These are phyloP conservation scores for Temnothorax curvispinosus DNA, from an alignment of 1,140 invertebrate genomes.

Conservation along the genomic window DNA sequence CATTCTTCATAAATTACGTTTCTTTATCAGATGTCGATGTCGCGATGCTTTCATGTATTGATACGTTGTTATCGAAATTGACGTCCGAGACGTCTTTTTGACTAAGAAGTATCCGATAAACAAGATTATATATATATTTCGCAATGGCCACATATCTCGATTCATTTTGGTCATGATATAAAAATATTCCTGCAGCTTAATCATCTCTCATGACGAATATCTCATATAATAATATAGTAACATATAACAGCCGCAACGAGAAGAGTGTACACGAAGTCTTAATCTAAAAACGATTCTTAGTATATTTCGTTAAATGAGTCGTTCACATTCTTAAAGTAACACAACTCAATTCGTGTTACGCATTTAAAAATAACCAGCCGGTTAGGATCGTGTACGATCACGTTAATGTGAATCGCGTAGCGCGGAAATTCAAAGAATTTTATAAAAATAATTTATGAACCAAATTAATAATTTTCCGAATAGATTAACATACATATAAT, in stretches of 20 bases:
- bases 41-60: not conserved
- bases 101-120: conserved; percentile 23
- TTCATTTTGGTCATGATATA: conserved; percentile 26
- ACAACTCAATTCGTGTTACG: not conserved
- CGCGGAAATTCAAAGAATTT: not conserved
- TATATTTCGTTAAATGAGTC: not conserved
- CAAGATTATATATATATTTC: not conserved
- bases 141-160: not conserved
- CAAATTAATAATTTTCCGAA: no score
- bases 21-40: not conserved
- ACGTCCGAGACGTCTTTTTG: not conserved
- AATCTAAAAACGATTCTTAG: conserved; percentile 47
- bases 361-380: not conserved
- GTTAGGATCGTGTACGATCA: not conserved
- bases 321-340: conserved; percentile 1
- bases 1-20: conserved; percentile 2
- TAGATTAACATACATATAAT: not conserved
- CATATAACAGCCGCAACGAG: conserved; percentile 10
- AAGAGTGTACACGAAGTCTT: conserved; percentile 24
- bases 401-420: not conserved
- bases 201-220: not conserved
- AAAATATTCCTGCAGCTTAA: conserved; percentile 31
- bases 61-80: conserved; percentile 23
- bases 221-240: not conserved
- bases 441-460: not conserved